These are phyloP conservation scores for Slavum lentiscoides DNA, from an alignment of 2,888 invertebrate species.

Conservation along the genomic window DNA sequence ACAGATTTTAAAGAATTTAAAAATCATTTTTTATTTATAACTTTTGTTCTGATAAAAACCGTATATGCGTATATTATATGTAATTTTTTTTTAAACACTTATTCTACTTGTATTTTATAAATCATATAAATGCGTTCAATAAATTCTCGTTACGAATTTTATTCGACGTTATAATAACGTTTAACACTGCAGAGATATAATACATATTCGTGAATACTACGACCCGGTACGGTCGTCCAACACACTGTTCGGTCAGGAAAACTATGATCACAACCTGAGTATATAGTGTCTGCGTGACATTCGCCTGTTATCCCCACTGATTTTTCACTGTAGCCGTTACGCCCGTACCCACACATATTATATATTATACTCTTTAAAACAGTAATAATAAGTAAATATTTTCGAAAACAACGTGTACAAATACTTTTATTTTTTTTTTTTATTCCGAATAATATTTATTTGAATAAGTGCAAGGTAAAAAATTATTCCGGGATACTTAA, in stretches of 20 bases:
- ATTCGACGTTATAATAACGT: not conserved
- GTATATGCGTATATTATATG: not conserved
- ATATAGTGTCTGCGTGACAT: conserved; percentile 24
- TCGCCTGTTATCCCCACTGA: conserved; percentile 44
- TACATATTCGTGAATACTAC: conserved; percentile 44
- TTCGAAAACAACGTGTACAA: conserved; percentile 5
- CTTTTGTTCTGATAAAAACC: too few relatives aligned
- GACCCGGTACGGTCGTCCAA: conserved; percentile 44
- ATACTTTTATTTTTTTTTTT: too few relatives aligned
- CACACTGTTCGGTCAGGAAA: conserved; percentile 38
- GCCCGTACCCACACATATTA: too few relatives aligned
- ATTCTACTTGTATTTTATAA: not conserved
- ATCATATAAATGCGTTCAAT: conserved; percentile 8
- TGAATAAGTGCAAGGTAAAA: too few relatives aligned
- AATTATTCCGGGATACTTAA: too few relatives aligned
- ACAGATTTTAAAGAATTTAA: conserved; percentile 28
- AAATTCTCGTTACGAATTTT: not conserved
- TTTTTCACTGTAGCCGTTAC: conserved; percentile 11
- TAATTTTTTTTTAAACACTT: not conserved
- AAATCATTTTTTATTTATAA: conserved; percentile 29
- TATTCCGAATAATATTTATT: too few relatives aligned
- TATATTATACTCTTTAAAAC: not conserved
- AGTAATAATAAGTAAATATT: conserved; percentile 18
- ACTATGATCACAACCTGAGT: conserved; percentile 34
- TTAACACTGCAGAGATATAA: conserved; percentile 1